Evolutionary conservation across 2,888 invertebrate species (phyloP), one percentile per base, ranked within the genome.

Genomic region (Ophion ellenae): DNA sequence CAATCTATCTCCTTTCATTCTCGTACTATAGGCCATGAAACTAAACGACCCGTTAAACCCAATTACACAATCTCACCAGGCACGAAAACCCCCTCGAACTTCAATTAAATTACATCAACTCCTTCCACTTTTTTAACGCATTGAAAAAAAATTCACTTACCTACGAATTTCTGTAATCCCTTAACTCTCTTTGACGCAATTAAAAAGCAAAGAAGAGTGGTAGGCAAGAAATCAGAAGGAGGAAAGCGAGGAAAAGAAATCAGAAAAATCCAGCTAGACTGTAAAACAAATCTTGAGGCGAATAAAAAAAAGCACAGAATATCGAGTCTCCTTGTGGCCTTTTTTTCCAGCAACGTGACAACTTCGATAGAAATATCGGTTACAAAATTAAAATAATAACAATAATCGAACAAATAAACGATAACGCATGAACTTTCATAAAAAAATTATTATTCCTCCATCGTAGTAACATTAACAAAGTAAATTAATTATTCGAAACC

Each of bases 111-210:
- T 45, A 45, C 47, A 69, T 45, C 11, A 53, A 14, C 53, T 14
- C 17, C 17, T 53, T 17, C 17, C 5, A 17, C 17, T 53, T 5
- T 53, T 53, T 53, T 17, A 53, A 53, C 53, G 17, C 53, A 14
- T 36, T 10, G 0, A 71, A 24, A 11, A 11, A 66, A 69, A n/a
- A n/a, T 59, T 10, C 6, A 80, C 71, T 20, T 80, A 80, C 79
- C 79, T 57, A 7, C 2, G 36, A 7, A 63, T 63, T 20, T 32
- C 10, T 10, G 64, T 57, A 6, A 73, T 71, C 20, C 71, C 14
- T 53, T 63, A 53, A 79, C 17, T 32, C 53, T 6, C 14, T 20
- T 71, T 47, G 53, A 53, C 36, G n/a, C 45, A 63, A 24, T 45
- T 24, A 63, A 20, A 9, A n/a, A 53, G 14, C 17, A 17, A 53